phyloP scores from a whole-genome alignment of 2,113 vertebrate genomes.

The Megaceryle maxima region DNA sequence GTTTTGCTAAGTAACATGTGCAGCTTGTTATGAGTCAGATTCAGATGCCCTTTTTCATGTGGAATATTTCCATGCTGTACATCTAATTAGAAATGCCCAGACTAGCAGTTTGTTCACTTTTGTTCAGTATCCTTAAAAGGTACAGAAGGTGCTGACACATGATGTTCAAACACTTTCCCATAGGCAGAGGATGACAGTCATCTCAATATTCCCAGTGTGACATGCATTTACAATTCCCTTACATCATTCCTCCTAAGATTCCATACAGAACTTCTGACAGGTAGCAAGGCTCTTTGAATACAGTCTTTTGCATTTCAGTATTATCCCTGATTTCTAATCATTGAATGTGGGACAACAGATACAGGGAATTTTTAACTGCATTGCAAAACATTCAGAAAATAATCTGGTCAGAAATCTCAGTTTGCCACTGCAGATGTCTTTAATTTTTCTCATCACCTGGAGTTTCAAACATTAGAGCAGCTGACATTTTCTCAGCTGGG shows the following conservation, averaged over 20 bases:
- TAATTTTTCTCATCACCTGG: neutral
- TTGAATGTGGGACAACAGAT: neutral
- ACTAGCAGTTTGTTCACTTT: slow-evolving; percentile 26
- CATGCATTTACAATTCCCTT: slow-evolving; percentile 42
- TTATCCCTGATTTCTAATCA: neutral
- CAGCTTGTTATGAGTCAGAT: neutral
- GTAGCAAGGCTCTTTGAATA: neutral
- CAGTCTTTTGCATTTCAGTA: neutral
- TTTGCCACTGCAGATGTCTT: neutral
- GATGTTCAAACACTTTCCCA: slow-evolving; percentile 24
- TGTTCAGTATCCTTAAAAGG: slow-evolving; percentile 1
- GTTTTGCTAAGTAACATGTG: neutral
- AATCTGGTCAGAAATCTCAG: neutral
- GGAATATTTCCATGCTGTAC: neutral
- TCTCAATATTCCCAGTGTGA: neutral
- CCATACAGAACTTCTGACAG: neutral
- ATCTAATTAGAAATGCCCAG: slow-evolving; percentile 34
- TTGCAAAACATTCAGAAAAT: slow-evolving; percentile 2
- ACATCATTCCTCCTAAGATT: slow-evolving; percentile 8
- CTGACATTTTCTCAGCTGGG: neutral
- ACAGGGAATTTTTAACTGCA: neutral
- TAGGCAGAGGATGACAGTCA: neutral
- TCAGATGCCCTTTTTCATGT: neutral
- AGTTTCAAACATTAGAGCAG: neutral
- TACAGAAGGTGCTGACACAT: slow-evolving; percentile 21